A percentile compares a stretch with the other conserved stretches of the same genome.
These are phyloP conservation scores for Resseliella maxima DNA, from an alignment of 2,888 invertebrate genomes.

Conservation along the genomic window DNA sequence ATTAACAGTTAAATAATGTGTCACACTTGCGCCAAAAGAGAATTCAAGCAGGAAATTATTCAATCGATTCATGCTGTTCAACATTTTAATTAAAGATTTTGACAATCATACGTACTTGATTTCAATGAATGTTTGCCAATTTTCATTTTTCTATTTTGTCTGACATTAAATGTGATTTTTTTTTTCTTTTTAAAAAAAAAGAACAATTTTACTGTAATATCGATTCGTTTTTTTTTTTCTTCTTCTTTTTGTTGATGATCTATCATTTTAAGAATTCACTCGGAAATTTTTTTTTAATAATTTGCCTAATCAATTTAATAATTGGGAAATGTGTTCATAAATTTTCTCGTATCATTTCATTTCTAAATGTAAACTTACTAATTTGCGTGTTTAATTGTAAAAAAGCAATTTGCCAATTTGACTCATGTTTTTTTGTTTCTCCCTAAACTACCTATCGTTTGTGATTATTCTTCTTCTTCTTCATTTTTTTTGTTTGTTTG, in stretches of 20 bases:
- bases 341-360: neutral
- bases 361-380: neutral
- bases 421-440: neutral
- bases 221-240: too few relatives aligned
- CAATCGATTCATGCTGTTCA: slow-evolving; percentile 8
- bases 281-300: neutral
- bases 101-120: neutral
- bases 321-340: slow-evolving; percentile 10
- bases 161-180: too few relatives aligned
- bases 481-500: neutral
- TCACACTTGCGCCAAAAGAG: slow-evolving; percentile 43
- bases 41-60: slow-evolving; percentile 33
- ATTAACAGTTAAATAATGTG: slow-evolving; percentile 31
- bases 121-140: neutral
- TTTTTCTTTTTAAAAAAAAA: too few relatives aligned
- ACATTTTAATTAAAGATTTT: neutral
- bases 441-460: slow-evolving; percentile 39
- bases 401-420: slow-evolving; percentile 14
- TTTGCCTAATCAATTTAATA: slow-evolving; percentile 7
- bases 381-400: neutral
- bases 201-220: too few relatives aligned
- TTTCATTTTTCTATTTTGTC: neutral
- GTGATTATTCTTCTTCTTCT: too few relatives aligned
- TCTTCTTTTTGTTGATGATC: too few relatives aligned
- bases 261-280: neutral